Base-by-base conservation (phyloP, 2,113 vertebrate genomes). In the Brienomyrus longianalis region DNA sequence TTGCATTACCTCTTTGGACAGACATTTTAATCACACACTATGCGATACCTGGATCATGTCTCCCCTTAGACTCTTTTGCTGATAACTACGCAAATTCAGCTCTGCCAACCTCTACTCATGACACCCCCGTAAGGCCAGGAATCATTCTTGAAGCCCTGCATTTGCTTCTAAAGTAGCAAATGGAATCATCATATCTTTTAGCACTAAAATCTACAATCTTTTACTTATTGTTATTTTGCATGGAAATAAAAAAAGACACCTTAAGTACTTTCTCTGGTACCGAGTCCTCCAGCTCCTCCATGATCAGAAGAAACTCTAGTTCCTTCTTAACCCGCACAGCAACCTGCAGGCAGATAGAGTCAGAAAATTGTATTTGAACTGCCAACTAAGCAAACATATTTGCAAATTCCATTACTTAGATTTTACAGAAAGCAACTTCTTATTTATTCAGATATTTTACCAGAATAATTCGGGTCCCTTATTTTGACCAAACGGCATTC, bases 301-400 rank as follows among this genome's bases (percentile, higher is more conserved):
- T 94, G 13, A 99, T 94, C 87, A 99, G 93, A 35, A 98, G 94
- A 93, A 99, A 98, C 93, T 98, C 97, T 70, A 97, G 95, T 92
- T 97, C 96, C 91, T 92, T 96, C 88, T 88, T 96, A 92, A 96
- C 93, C 89, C 39, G 74, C 86, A 92, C 86, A 90, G 96, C 93
- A 90, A 97, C 92, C 95, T 96, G 90, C 39, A 51, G 50, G 47
- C 11, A 86, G 9, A 84, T 43, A 90, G 6, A 8, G 8, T 15
- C 21, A 70, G 39, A 43, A 43, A 80, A 80, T 7, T 21, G 4
- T 3, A 27, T 50, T 15, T 45, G 39, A 45, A n/a, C 21, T 0
- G 21, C 23, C 3, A 43, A 80, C 13, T 5, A 77, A 39, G 31
- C 62, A 31, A 77, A 77, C 35, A 43, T 43, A 80, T 80, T 43